Conservation (phyloP, 2,888 invertebrate species). For the Drosophila buzzatii region DNA sequence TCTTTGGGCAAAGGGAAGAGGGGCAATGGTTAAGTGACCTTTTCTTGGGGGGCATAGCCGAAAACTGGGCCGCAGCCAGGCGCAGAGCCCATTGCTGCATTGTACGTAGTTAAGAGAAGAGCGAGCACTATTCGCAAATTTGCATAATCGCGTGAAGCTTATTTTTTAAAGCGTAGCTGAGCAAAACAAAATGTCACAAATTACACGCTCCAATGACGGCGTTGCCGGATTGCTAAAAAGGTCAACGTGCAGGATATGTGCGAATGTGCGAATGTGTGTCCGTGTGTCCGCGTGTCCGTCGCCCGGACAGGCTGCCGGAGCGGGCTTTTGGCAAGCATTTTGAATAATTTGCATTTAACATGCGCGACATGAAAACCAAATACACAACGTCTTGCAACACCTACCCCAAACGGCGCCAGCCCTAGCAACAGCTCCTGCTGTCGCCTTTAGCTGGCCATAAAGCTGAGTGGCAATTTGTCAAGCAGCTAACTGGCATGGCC, state of each 20-base stretch:
- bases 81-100: conserved; percentile 17
- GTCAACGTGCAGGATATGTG: conserved; percentile 48
- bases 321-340: conserved; percentile 56
- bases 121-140: conserved; percentile 53
- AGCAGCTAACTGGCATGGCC: conserved; percentile 74
- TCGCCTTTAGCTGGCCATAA: conserved; percentile 36
- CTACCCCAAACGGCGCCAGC: background rate
- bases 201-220: conserved; percentile 68
- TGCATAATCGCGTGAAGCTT: conserved; percentile 80
- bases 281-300: conserved; percentile 5
- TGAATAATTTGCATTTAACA: conserved; percentile 82
- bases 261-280: conserved; percentile 40
- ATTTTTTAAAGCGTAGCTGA: conserved; percentile 70
- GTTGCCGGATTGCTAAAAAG: conserved; percentile 57
- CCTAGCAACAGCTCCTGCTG: background rate
- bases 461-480: conserved; percentile 78
- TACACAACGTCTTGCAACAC: conserved; percentile 69
- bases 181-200: conserved; percentile 77
- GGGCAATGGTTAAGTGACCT: conserved; percentile 39
- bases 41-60: conserved; percentile 32
- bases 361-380: conserved; percentile 79
- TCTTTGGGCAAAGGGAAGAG: conserved; percentile 11
- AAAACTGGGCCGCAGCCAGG: conserved; percentile 17
- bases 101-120: conserved; percentile 23
- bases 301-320: conserved; percentile 18